A percentile compares a stretch with the other conserved stretches of the same genome.
phyloP scores from a whole-genome alignment of 1,140 invertebrate species.

The Ruditapes philippinarum region DNA sequence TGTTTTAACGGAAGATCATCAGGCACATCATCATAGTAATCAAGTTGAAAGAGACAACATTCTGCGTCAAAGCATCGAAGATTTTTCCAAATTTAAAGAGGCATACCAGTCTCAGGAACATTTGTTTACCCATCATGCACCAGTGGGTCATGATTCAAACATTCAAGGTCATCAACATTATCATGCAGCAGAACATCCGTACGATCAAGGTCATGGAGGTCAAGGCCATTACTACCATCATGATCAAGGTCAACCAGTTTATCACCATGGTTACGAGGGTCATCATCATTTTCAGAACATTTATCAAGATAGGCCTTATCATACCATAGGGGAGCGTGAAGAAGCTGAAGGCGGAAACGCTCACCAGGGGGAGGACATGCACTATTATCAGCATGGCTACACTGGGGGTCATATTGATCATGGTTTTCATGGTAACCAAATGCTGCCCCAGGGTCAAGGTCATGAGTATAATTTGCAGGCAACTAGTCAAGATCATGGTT shows the following conservation, averaged over 20 bases:
- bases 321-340: conserved; percentile 66
- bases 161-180: conserved; percentile 40
- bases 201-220: conserved; percentile 43
- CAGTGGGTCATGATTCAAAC: neutral
- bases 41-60: conserved; percentile 38
- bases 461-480: neutral
- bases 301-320: conserved; percentile 51
- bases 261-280: conserved; percentile 28
- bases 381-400: conserved; percentile 63
- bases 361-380: conserved; percentile 1
- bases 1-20: neutral
- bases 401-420: neutral
- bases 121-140: neutral
- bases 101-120: conserved; percentile 6
- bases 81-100: conserved; percentile 37
- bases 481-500: conserved; percentile 1
- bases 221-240: conserved; percentile 52
- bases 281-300: conserved; percentile 55
- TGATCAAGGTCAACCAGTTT: conserved; percentile 35
- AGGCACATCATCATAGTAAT: conserved; percentile 3
- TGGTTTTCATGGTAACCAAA: conserved; percentile 24
- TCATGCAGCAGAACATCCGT: conserved; percentile 54
- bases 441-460: neutral
- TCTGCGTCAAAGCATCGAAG: conserved; percentile 50
- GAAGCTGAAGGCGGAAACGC: conserved; percentile 75